Evolutionary conservation across 2,113 vertebrate species (phyloP).

Genomic region (Hiodon alosoides): DNA sequence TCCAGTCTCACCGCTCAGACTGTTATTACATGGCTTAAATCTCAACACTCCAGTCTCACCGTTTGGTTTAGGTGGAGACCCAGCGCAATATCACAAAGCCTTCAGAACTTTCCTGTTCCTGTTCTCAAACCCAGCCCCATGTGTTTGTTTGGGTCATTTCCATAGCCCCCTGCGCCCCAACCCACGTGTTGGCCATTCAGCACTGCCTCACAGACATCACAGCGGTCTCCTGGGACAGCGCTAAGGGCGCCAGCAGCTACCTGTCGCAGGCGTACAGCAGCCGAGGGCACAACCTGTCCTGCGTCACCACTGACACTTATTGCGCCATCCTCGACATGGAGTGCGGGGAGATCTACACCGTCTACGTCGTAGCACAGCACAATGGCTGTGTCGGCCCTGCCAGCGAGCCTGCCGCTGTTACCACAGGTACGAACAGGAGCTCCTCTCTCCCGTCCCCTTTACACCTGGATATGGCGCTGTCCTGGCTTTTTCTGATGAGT

Average conservation of each 20-base stretch:
- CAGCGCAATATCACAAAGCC: too few species aligned
- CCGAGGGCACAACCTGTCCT: constrained; percentile 39
- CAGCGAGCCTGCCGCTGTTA: constrained; percentile 38
- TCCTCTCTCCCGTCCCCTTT: neutral
- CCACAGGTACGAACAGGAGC: constrained; percentile 53
- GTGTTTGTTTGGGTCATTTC: constrained; percentile 8
- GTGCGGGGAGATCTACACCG: constrained; percentile 59
- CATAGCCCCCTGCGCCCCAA: constrained; percentile 62
- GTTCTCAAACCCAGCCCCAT: neutral
- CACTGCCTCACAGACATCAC: constrained; percentile 55
- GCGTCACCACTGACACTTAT: constrained; percentile 45
- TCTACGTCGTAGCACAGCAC: constrained; percentile 52
- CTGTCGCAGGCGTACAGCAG: constrained; percentile 44
- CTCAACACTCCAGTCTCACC: too few species aligned
- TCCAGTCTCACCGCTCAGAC: too few species aligned
- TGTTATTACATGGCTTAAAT: too few species aligned
- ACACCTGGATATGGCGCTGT: too few species aligned
- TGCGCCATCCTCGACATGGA: constrained; percentile 51
- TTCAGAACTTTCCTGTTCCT: too few species aligned
- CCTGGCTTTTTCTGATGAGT: neutral
- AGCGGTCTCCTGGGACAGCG: constrained; percentile 53
- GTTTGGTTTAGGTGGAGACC: too few species aligned
- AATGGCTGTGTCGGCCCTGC: constrained; percentile 46
- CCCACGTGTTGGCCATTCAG: constrained; percentile 37
- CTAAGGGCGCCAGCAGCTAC: constrained; percentile 51